Evolutionary conservation across 2,113 vertebrate genomes (phyloP), one percentile per base, ranked within the genome.

Genomic region (Bambusicola thoracicus): DNA sequence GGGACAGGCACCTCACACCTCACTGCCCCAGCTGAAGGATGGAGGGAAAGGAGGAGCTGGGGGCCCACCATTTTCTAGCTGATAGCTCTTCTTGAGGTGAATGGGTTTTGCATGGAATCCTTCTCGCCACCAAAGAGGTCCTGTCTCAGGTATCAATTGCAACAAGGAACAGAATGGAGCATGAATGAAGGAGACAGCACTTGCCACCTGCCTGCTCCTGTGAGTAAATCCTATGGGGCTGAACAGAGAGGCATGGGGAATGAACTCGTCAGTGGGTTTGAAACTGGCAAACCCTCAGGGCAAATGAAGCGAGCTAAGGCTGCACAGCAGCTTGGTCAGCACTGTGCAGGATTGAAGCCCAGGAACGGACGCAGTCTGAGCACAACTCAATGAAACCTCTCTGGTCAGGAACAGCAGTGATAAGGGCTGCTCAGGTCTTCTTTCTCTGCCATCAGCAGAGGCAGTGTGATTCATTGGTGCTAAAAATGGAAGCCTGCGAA

Each of bases 181-280:
- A 49, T 63, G 46, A 65, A 70, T 16, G 27, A 56, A 94, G 70
- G 34, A n/a, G 14, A 55, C 30, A 5, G 11, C 7, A 21, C 32
- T 74, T 22, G 5, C 25, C 32, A 55, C 27, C 38, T 61, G 10
- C 24, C 67, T 48, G 43, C 55, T 69, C 41, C 73, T 67, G 46
- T 2, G 2, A 63, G n/a, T 59, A 27, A 61, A 77, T 27, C 30
- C 73, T 6, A 22, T 0, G 12, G 56, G n/a, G 38, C 0, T 0
- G 63, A 87, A 68, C 27, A 30, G 48, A 48, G 43, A 13, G 46
- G 38, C 56, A 61, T 30, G 18, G 27, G n/a, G 46, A 40, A 44
- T 62, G 59, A 63, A 9, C 22, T 68, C 48, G 7, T 22, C 1
- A 1, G 16, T 11, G n/a, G 3, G 1, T 41, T 34, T 34, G 38